Base-by-base conservation (phyloP, 2,888 invertebrate genomes). In the Apamea epomidion region DNA sequence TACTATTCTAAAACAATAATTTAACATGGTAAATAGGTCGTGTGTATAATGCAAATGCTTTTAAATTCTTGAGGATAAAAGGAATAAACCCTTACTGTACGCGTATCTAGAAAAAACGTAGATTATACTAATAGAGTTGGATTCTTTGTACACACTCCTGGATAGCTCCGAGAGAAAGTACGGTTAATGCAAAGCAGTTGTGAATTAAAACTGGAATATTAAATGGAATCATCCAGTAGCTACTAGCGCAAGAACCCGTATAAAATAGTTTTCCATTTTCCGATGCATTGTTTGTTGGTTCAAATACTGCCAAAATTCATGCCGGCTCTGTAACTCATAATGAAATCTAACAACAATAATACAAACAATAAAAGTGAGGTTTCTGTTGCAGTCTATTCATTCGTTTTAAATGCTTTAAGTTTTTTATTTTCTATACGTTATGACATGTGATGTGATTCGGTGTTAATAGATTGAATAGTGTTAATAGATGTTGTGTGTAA, bases 81-180 rank as follows among this genome's bases (percentile, higher is more conserved):
- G 3, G 12, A 60, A 74, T 54, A 21, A 45, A 16, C 16, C 12
- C 42, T 45, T 32, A 51, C 18, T 45, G 7, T 6, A 10, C 45
- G 32, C 48, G 37, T 69, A 18, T 51, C 58, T 62, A 51, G 5
- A 79, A 79, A 51, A 37, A 72, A 80, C 14, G 48, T 29, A 67
- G 58, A 62, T 68, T 58, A 25, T 21, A 62, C 45, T 68, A 62
- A 72, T 58, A 72, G 67, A 64, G 54, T 84, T 64, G 32, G 32
- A 67, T 78, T 78, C 32, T 82, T 78, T 84, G 32, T 58, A 74
- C 62, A 37, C 32, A 84, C 65, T 67, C 18, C 42, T 32, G n/a
- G n/a, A 48, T 25, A 85, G 29, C 60, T 67, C 16, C 6, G 60
- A 68, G 25, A 72, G 45, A 64, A 69, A 64, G 21, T 45, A 60